Conservation (phyloP, 2,113 vertebrate genomes). For the Podocnemis expansa region DNA sequence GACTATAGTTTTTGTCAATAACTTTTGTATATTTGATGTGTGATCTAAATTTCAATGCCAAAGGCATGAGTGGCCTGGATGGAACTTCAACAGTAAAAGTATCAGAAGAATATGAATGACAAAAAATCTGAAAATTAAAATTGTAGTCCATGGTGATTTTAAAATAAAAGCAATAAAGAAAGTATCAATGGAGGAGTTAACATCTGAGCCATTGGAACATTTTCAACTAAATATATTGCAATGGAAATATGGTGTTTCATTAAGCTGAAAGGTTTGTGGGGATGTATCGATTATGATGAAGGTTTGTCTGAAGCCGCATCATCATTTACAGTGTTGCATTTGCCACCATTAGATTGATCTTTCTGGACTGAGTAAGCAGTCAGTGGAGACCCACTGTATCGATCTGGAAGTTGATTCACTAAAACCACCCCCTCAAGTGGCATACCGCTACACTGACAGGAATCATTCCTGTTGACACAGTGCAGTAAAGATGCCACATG, state of each 20-base stretch:
- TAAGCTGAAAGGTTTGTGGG: not conserved
- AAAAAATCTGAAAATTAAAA: not conserved
- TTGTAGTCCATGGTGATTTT: not conserved
- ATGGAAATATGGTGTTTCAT: not conserved
- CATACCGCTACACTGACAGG: too few species aligned
- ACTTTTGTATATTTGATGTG: not conserved
- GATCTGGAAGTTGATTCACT: too few species aligned
- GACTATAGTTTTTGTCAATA: not conserved
- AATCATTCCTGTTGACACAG: too few species aligned
- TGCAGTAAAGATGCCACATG: too few species aligned
- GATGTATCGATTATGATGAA: not conserved
- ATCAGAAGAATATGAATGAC: not conserved
- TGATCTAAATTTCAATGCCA: constrained; percentile 8
- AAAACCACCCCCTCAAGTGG: too few species aligned
- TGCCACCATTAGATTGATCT: too few species aligned
- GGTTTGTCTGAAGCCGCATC: not conserved
- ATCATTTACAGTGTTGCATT: too few species aligned
- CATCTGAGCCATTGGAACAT: not conserved
- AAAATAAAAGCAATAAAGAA: not conserved
- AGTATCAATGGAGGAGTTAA: not conserved
- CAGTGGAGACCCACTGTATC: too few species aligned
- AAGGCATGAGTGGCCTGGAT: not conserved
- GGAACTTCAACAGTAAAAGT: not conserved
- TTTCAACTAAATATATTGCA: constrained; percentile 11
- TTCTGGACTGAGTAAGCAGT: too few species aligned